phyloP scores from a whole-genome alignment of 2,888 invertebrate genomes.

The Gymnocheta viridis region DNA sequence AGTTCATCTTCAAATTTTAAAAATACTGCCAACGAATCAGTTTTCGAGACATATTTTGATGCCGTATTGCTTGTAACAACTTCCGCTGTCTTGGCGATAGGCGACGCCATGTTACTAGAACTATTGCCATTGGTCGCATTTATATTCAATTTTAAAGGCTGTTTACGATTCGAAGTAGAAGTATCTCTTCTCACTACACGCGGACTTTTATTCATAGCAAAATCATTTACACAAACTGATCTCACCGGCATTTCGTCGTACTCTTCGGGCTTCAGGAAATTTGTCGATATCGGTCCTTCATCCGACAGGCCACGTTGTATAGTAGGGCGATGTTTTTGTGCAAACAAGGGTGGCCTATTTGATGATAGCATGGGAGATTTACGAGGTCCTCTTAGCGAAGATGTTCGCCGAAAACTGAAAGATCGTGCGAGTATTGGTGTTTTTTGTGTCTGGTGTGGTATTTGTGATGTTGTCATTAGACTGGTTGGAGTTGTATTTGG shows the following conservation, averaged over 20 bases:
- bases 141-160: conserved; percentile 74
- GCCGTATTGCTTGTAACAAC: conserved; percentile 51
- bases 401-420: conserved; percentile 80
- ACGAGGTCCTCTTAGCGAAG: conserved; percentile 80
- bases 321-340: conserved; percentile 79
- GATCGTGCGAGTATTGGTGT: conserved; percentile 63
- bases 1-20: conserved; percentile 81
- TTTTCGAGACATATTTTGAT: conserved; percentile 77
- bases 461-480: conserved; percentile 56
- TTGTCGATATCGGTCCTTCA: conserved; percentile 81
- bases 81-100: conserved; percentile 49
- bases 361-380: conserved; percentile 77
- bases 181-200: conserved; percentile 80
- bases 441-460: conserved; percentile 57
- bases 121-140: conserved; percentile 50
- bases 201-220: conserved; percentile 77
- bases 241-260: conserved; percentile 82
- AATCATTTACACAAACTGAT: conserved; percentile 81
- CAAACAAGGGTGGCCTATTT: conserved; percentile 78
- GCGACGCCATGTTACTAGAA: not conserved
- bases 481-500: conserved; percentile 58
- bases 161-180: conserved; percentile 78
- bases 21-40: conserved; percentile 81
- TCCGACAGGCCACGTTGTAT: conserved; percentile 82
- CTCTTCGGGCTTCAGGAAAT: conserved; percentile 81